Conservation (phyloP, 2,888 invertebrate species). For the Polietes domitor region DNA sequence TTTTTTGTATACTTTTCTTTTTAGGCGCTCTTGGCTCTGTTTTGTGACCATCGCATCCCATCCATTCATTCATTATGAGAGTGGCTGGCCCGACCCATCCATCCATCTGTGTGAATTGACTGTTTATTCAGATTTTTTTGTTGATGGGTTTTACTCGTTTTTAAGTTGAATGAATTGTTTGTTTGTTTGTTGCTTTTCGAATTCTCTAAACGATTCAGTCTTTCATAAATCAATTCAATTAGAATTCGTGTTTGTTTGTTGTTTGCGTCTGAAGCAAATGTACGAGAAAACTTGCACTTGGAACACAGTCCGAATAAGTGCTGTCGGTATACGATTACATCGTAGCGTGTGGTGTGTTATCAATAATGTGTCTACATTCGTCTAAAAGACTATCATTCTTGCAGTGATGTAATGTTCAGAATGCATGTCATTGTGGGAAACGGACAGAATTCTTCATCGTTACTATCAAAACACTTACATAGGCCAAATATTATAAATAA, state of each 20-base stretch:
- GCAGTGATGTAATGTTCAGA: no score
- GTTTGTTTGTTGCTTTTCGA: background rate
- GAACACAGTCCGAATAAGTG: conserved; percentile 6
- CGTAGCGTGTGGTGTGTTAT: background rate
- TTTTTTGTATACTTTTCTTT: background rate
- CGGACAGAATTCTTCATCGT: no score
- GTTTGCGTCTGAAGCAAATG: background rate
- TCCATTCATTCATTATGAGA: conserved; percentile 2
- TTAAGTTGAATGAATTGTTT: conserved; percentile 32
- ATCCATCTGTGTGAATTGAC: background rate
- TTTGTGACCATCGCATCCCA: background rate
- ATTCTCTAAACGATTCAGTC: background rate
- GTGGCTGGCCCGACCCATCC: background rate
- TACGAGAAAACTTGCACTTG: conserved; percentile 20
- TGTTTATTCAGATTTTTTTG: background rate
- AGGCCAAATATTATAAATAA: no score
- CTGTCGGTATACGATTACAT: background rate
- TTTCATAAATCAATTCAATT: conserved; percentile 22
- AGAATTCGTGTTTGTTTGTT: background rate
- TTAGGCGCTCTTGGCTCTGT: background rate
- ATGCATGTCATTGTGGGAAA: background rate
- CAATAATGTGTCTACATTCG: no score
- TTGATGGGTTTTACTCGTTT: background rate
- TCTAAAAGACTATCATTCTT: no score
- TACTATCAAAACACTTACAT: no score